phyloP scores from a whole-genome alignment of 2,888 invertebrate species.

The Leptinotarsa haldemani region DNA sequence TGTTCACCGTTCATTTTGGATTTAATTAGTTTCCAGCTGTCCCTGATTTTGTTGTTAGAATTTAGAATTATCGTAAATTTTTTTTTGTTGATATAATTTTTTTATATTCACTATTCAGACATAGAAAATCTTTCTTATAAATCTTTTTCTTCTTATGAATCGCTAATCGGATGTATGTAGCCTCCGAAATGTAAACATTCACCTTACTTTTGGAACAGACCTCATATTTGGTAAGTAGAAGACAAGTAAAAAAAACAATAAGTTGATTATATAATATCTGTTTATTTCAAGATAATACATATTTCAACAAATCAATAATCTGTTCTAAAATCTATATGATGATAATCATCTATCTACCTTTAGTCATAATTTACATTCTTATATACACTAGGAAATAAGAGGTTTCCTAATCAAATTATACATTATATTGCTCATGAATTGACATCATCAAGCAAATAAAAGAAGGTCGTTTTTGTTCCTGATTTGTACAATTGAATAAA shows the following conservation, averaged over 20 bases:
- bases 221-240: background rate
- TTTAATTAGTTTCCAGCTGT: too few relatives aligned
- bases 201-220: too few relatives aligned
- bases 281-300: slow-evolving; percentile 57
- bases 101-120: too few relatives aligned
- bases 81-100: too few relatives aligned
- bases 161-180: too few relatives aligned
- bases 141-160: too few relatives aligned
- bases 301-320: slow-evolving; percentile 58
- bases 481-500: slow-evolving; percentile 32
- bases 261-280: slow-evolving; percentile 39
- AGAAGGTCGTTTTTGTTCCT: slow-evolving; percentile 5
- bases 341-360: slow-evolving; percentile 46
- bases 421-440: slow-evolving; percentile 53
- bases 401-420: slow-evolving; percentile 47
- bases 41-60: too few relatives aligned
- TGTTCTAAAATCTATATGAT: slow-evolving; percentile 52
- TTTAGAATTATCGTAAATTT: too few relatives aligned
- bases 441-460: slow-evolving; percentile 25
- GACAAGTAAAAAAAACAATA: background rate
- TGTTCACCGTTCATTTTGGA: too few relatives aligned
- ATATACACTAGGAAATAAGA: slow-evolving; percentile 57
- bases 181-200: too few relatives aligned
- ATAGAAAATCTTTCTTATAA: too few relatives aligned
- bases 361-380: slow-evolving; percentile 57